These are phyloP conservation scores for Conus ventricosus DNA, from an alignment of 1,140 invertebrate species.

Conservation along the genomic window DNA sequence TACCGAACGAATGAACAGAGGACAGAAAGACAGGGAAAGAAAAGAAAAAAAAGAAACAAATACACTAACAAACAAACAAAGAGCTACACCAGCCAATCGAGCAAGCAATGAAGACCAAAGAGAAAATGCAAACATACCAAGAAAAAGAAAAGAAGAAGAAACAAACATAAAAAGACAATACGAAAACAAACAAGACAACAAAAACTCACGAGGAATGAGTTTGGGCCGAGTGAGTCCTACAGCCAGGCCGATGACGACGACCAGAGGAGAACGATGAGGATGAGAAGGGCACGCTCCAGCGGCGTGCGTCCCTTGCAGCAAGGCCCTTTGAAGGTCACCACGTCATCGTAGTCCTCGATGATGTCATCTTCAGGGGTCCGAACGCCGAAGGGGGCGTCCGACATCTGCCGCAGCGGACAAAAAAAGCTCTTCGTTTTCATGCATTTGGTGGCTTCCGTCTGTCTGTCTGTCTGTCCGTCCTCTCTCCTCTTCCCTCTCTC, in stretches of 20 bases:
- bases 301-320: slow-evolving; percentile 49
- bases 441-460: too few species aligned
- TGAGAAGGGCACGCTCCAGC: slow-evolving; percentile 47
- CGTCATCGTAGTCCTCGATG: slow-evolving; percentile 58
- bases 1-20: too few species aligned
- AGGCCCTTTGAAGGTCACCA: slow-evolving; percentile 47
- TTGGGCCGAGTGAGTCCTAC: slow-evolving; percentile 51
- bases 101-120: too few species aligned
- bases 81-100: too few species aligned
- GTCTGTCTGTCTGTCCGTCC: too few species aligned
- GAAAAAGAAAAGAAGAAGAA: not conserved
- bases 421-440: too few species aligned
- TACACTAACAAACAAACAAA: too few species aligned
- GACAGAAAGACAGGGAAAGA: too few species aligned
- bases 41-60: too few species aligned
- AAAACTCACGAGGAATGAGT: slow-evolving; percentile 43
- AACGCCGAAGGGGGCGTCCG: slow-evolving; percentile 54
- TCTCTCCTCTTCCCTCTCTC: too few species aligned
- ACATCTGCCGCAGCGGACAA: slow-evolving; percentile 42
- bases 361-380: slow-evolving; percentile 56
- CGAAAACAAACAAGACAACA: not conserved
- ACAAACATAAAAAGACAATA: not conserved
- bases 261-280: slow-evolving; percentile 44
- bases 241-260: slow-evolving; percentile 54
- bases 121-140: not conserved